Evolutionary conservation across 2,113 vertebrate species (phyloP).

Genomic region (Seriola quinqueradiata): DNA sequence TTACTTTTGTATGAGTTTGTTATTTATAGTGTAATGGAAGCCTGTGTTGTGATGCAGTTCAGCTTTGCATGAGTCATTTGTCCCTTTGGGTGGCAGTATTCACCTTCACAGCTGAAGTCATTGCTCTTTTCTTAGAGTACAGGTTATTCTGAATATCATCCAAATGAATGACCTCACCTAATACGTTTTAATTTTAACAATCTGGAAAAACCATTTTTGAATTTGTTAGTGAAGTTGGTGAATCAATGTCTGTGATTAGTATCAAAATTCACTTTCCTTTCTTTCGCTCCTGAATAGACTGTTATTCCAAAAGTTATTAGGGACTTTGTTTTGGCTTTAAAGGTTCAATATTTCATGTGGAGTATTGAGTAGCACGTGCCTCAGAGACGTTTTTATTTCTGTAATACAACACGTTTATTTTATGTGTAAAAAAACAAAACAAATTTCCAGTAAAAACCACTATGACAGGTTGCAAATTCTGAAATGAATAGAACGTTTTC

Average conservation of each 20-base stretch:
- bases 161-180: constrained; percentile 3
- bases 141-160: constrained; percentile 1
- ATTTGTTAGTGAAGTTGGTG: background rate
- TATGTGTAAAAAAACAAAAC: constrained; percentile 32
- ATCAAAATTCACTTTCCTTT: constrained; percentile 21
- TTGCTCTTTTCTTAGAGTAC: background rate
- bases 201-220: constrained; percentile 33
- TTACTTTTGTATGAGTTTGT: background rate
- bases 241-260: constrained; percentile 22
- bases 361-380: constrained; percentile 61
- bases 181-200: constrained; percentile 21
- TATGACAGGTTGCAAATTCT: constrained; percentile 41
- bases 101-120: constrained; percentile 2
- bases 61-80: constrained; percentile 20
- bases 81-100: constrained; percentile 37
- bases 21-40: background rate
- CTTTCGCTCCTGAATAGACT: constrained; percentile 47
- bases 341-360: constrained; percentile 57
- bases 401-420: constrained; percentile 64
- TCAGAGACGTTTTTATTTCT: constrained; percentile 66
- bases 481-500: constrained; percentile 32
- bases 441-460: constrained; percentile 45
- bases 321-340: constrained; percentile 61
- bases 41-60: background rate
- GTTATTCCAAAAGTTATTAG: constrained; percentile 45